Evolutionary conservation across 2,888 invertebrate species (phyloP).

Genomic region (Tuta absoluta): DNA sequence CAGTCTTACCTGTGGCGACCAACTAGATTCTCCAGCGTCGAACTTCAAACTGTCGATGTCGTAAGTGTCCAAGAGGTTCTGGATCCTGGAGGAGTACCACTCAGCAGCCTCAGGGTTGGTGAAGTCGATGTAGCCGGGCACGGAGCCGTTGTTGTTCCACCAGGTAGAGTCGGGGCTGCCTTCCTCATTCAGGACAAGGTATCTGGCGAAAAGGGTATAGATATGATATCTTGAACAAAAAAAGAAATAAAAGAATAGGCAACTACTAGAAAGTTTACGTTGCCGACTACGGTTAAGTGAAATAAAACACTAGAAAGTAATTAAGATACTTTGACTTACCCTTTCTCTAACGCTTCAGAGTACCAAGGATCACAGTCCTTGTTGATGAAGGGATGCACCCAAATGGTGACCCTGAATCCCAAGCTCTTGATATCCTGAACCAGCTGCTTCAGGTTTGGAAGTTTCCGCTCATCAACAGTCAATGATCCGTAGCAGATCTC

Average conservation of each 20-base stretch:
- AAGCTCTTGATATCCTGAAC: constrained; percentile 82
- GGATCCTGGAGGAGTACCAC: constrained; percentile 81
- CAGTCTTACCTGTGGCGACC: constrained; percentile 81
- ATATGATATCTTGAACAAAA: background rate
- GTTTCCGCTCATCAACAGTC: constrained; percentile 85
- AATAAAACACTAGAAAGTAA: no score
- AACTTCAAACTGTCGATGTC: constrained; percentile 90
- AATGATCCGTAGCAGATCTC: constrained; percentile 92
- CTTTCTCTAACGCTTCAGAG: constrained; percentile 78
- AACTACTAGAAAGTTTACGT: no score
- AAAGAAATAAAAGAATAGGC: background rate
- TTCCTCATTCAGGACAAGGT: constrained; percentile 75
- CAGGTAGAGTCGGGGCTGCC: constrained; percentile 74
- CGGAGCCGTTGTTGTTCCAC: constrained; percentile 79
- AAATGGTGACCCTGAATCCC: constrained; percentile 89
- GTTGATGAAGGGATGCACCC: constrained; percentile 94
- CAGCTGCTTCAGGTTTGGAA: constrained; percentile 84
- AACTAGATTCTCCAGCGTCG: constrained; percentile 89
- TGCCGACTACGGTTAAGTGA: no score
- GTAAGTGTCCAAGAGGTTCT: constrained; percentile 78
- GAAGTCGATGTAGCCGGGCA: constrained; percentile 85
- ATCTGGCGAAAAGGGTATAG: constrained; percentile 50
- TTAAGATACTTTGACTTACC: no score
- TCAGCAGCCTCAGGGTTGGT: constrained; percentile 84
- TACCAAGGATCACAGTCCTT: constrained; percentile 84